A percentile compares a stretch with the other conserved stretches of the same genome.
Evolutionary conservation across 2,888 invertebrate species (phyloP).

Genomic region (Dorcus parallelipipedus): DNA sequence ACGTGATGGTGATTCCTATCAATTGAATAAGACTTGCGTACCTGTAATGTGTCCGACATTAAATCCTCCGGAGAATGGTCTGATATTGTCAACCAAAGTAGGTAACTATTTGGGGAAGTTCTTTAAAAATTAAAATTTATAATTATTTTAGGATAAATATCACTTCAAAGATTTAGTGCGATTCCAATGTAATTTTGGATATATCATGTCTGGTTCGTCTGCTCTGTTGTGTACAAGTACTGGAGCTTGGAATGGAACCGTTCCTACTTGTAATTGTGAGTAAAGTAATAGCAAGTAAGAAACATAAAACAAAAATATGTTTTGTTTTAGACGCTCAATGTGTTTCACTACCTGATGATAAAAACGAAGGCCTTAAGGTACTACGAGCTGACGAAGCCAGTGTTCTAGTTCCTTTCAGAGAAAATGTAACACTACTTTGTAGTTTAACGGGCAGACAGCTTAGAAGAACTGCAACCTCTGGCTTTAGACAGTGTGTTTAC

Average conservation of each 20-base stretch:
- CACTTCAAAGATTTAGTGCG: slow-evolving; percentile 87
- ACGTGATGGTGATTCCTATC: slow-evolving; percentile 83
- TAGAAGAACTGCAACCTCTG: slow-evolving; percentile 76
- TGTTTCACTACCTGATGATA: slow-evolving; percentile 84
- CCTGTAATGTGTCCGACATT: slow-evolving; percentile 84
- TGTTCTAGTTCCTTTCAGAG: slow-evolving; percentile 82
- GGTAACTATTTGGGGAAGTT: background rate
- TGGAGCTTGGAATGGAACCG: slow-evolving; percentile 91
- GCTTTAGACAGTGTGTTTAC: slow-evolving; percentile 92
- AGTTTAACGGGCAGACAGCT: slow-evolving; percentile 73
- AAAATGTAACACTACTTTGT: slow-evolving; percentile 85
- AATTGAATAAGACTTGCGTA: slow-evolving; percentile 92
- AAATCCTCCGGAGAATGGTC: slow-evolving; percentile 78
- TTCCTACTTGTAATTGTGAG: slow-evolving; percentile 92
- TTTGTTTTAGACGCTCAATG: slow-evolving; percentile 76
- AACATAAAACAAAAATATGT: slow-evolving; percentile 1
- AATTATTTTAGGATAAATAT: slow-evolving; percentile 57
- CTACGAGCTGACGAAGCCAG: slow-evolving; percentile 77
- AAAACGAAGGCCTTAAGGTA: slow-evolving; percentile 78
- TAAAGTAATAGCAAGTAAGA: slow-evolving; percentile 23
- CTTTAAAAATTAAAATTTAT: background rate
- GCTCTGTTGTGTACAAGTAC: slow-evolving; percentile 83
- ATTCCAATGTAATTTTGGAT: slow-evolving; percentile 94
- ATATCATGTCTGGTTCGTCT: slow-evolving; percentile 84
- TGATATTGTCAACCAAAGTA: slow-evolving; percentile 73